A percentile compares a stretch with the other conserved stretches of the same genome.
phyloP scores from a whole-genome alignment of 2,888 invertebrate species.

The Microchrysa polita region DNA sequence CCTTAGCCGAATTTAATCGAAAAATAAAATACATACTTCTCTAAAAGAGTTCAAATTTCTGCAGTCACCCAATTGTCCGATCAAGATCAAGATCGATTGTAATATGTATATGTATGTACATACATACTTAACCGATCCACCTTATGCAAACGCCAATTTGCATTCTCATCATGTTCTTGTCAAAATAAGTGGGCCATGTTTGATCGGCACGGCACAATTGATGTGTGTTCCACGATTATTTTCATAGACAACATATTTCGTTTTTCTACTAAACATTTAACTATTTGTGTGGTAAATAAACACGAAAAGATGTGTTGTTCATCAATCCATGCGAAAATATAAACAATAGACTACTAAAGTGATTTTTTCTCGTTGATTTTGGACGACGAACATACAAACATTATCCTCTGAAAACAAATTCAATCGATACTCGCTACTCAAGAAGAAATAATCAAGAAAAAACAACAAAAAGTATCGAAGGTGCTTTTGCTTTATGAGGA shows the following conservation, averaged over 20 bases:
- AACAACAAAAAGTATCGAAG: constrained; percentile 21
- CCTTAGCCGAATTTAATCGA: no score
- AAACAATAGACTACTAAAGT: constrained; percentile 24
- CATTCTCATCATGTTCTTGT: not conserved
- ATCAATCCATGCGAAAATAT: constrained; percentile 33
- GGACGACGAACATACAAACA: not conserved
- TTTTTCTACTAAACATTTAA: constrained; percentile 63
- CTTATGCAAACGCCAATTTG: not conserved
- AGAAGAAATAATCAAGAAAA: constrained; percentile 8
- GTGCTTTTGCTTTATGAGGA: constrained; percentile 20
- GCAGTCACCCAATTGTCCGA: no score
- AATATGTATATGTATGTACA: no score
- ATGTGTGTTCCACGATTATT: constrained; percentile 55
- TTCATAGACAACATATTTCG: constrained; percentile 61
- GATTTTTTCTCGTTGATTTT: not conserved
- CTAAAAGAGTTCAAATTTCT: no score
- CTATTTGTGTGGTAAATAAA: constrained; percentile 61
- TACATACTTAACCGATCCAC: no score
- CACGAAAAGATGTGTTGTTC: constrained; percentile 50
- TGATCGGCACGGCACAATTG: constrained; percentile 6
- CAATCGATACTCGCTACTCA: not conserved
- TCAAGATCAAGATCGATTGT: no score
- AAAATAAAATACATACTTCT: no score
- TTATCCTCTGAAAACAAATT: not conserved
- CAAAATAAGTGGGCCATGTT: constrained; percentile 4